phyloP scores from a whole-genome alignment of 2,113 vertebrate species.

The Pollimyrus isidori region DNA sequence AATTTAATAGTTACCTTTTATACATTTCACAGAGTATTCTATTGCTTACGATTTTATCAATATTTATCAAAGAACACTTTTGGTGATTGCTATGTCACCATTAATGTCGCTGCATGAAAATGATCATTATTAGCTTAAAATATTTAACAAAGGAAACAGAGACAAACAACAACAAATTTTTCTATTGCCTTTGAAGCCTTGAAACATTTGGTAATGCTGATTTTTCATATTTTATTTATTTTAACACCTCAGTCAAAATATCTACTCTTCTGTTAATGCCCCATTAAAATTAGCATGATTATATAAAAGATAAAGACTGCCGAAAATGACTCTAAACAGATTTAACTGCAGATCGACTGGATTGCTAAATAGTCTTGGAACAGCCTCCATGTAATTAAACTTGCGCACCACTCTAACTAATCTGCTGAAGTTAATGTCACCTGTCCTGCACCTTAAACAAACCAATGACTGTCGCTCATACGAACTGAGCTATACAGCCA shows the following conservation, averaged over 20 bases:
- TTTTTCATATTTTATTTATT: neutral
- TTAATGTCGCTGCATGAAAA: neutral
- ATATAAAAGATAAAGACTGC: neutral
- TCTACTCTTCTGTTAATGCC: neutral
- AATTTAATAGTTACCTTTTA: neutral
- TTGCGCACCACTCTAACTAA: neutral
- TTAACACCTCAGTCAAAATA: neutral
- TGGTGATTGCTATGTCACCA: neutral
- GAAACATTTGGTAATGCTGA: neutral
- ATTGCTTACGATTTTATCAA: neutral
- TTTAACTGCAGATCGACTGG: neutral
- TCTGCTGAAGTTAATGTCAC: conserved; percentile 1
- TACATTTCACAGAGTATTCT: neutral
- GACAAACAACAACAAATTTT: neutral
- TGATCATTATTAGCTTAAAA: neutral
- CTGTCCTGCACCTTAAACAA: neutral
- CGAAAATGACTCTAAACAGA: neutral
- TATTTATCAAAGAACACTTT: neutral
- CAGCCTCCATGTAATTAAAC: neutral
- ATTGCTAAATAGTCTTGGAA: neutral
- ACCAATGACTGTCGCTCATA: neutral
- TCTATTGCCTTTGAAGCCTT: neutral
- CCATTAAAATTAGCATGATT: neutral
- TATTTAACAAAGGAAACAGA: neutral
- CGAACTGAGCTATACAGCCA: neutral